Percentiles rank a stretch among this genome's conserved stretches.
Conservation (phyloP, 2,888 invertebrate species). For the Drosophila gaucha region DNA sequence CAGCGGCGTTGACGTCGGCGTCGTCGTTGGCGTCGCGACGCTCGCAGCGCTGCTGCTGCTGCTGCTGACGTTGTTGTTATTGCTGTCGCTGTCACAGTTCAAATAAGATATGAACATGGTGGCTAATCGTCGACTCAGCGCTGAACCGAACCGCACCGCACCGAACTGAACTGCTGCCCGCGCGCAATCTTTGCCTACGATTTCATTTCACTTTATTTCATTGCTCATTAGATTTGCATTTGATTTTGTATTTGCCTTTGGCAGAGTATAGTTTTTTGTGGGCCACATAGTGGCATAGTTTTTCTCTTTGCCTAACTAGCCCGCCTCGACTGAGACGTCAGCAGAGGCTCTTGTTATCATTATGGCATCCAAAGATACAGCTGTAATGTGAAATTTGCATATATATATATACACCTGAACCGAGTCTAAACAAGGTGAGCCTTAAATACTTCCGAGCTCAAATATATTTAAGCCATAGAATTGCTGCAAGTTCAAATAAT, state of each 20-base stretch:
- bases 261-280: background rate
- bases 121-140: constrained; percentile 31
- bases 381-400: constrained; percentile 5
- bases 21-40: constrained; percentile 36
- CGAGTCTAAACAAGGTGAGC: background rate
- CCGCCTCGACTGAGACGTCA: constrained; percentile 28
- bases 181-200: constrained; percentile 8
- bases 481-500: no score
- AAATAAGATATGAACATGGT: constrained; percentile 81
- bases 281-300: constrained; percentile 15
- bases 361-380: constrained; percentile 46
- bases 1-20: constrained; percentile 47
- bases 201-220: constrained; percentile 33
- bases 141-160: background rate
- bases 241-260: background rate
- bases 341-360: constrained; percentile 47
- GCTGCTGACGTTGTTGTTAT: constrained; percentile 28
- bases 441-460: no score
- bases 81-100: constrained; percentile 60
- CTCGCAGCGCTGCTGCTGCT: constrained; percentile 33
- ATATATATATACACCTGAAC: no score
- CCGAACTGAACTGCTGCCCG: background rate
- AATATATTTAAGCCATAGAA: no score
- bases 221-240: constrained; percentile 12
- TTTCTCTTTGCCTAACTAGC: constrained; percentile 16